Evolutionary conservation across 2,797 vertebrate genomes (phyloP).

Genomic region (Halcyon smyrnensis): DNA sequence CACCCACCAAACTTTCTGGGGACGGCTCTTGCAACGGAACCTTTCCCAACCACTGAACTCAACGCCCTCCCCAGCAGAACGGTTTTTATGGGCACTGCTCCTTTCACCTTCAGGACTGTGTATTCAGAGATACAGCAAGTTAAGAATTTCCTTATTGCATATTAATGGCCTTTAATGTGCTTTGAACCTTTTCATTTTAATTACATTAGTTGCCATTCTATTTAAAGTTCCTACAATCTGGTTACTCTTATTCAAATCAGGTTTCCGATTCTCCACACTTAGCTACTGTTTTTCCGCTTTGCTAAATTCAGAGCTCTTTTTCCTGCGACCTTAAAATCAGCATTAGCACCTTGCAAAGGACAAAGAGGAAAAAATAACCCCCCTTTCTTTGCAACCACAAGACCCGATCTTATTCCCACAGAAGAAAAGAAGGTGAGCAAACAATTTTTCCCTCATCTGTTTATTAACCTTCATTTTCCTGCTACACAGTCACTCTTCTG

Average conservation of each 20-base stretch:
- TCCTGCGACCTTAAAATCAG: neutral
- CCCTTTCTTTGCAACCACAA: neutral
- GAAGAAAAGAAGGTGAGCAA: neutral
- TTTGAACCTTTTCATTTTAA: slow-evolving; percentile 43
- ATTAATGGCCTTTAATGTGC: slow-evolving; percentile 17
- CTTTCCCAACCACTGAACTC: neutral
- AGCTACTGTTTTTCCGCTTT: slow-evolving; percentile 37
- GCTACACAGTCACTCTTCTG: fast-evolving
- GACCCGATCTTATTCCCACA: neutral
- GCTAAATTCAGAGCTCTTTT: neutral
- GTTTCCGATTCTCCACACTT: slow-evolving; percentile 34
- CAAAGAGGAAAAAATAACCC: neutral
- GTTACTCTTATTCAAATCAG: slow-evolving; percentile 36
- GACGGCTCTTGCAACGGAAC: neutral
- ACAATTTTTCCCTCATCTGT: fast-evolving
- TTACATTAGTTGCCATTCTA: slow-evolving; percentile 34
- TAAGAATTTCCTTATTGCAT: neutral
- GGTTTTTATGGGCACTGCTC: neutral
- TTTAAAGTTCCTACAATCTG: slow-evolving; percentile 40
- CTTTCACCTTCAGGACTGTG: neutral
- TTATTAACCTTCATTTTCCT: neutral
- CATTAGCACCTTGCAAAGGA: neutral
- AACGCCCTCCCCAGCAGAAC: neutral
- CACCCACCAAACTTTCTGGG: neutral
- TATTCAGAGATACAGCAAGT: neutral